Conservation (phyloP, 2,888 invertebrate genomes). For the Luperina testacea region DNA sequence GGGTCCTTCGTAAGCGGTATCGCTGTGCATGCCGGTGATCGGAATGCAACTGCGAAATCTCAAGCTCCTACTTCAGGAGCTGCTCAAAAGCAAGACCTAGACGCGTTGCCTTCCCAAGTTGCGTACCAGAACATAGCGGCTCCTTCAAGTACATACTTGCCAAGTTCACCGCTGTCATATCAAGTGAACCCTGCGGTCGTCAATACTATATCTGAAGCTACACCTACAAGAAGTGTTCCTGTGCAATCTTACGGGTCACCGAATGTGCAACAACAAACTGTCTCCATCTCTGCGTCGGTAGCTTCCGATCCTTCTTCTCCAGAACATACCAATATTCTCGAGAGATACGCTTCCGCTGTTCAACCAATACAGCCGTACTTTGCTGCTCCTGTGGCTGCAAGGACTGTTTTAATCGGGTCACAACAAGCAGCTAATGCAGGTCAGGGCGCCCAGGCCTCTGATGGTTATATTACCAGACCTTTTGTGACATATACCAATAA, state of each 20-base stretch:
- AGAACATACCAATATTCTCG: slow-evolving; percentile 32
- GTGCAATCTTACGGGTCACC: slow-evolving; percentile 15
- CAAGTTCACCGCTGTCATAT: not conserved
- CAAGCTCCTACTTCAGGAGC: not conserved
- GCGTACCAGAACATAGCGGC: slow-evolving; percentile 16
- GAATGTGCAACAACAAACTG: slow-evolving; percentile 14
- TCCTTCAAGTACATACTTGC: slow-evolving; percentile 11
- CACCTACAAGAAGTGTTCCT: not conserved
- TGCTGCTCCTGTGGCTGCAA: slow-evolving; percentile 24
- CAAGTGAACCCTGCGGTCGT: slow-evolving; percentile 39
- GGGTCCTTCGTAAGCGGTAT: slow-evolving; percentile 26
- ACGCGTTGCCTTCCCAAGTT: slow-evolving; percentile 28
- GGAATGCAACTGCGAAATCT: not conserved
- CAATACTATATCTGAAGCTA: slow-evolving; percentile 17
- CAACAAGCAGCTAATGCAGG: slow-evolving; percentile 5
- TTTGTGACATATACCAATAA: slow-evolving; percentile 16
- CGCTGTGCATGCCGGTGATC: not conserved
- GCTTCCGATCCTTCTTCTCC: slow-evolving; percentile 26
- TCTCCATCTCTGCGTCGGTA: slow-evolving; percentile 17
- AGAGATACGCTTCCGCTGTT: slow-evolving; percentile 14
- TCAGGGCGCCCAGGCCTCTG: not conserved
- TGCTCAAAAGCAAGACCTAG: slow-evolving; percentile 20
- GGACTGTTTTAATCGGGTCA: slow-evolving; percentile 25
- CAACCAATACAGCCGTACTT: slow-evolving; percentile 24
- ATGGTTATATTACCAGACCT: slow-evolving; percentile 17